phyloP scores from a whole-genome alignment of 2,888 invertebrate genomes.

The Erpobdella octoculata region DNA sequence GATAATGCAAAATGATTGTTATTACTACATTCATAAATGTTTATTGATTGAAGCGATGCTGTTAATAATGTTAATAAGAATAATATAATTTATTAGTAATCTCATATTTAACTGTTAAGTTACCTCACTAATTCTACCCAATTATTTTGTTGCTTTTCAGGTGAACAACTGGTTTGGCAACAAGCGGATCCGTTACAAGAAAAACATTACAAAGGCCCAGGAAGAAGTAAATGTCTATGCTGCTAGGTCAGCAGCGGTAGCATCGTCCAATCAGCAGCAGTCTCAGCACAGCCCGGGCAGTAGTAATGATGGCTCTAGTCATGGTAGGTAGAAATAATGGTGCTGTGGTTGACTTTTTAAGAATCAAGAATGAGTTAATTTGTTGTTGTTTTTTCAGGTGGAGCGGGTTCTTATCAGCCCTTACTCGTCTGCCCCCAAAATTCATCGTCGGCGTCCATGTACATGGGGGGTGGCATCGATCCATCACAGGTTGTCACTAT shows the following conservation, averaged over 20 bases:
- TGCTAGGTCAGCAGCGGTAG: slow-evolving; percentile 64
- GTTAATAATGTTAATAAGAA: too few relatives aligned
- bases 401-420: neutral
- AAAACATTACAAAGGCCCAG: slow-evolving; percentile 95
- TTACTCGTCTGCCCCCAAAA: neutral
- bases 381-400: neutral
- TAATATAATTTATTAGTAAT: too few relatives aligned
- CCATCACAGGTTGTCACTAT: neutral
- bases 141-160: too few relatives aligned
- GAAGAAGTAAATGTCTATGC: slow-evolving; percentile 98
- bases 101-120: too few relatives aligned
- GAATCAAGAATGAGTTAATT: neutral
- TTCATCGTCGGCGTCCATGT: neutral
- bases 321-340: slow-evolving; percentile 14
- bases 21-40: neutral
- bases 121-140: too few relatives aligned
- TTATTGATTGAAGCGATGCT: neutral
- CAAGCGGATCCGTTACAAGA: slow-evolving; percentile 98
- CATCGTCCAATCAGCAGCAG: slow-evolving; percentile 28
- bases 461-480: neutral
- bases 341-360: neutral
- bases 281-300: slow-evolving; percentile 20
- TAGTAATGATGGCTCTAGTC: slow-evolving; percentile 26
- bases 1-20: neutral
- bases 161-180: slow-evolving; percentile 90